Evolutionary conservation across 2,797 vertebrate species (phyloP), one percentile per base, ranked within the genome.

Genomic region (Agapornis canus): DNA sequence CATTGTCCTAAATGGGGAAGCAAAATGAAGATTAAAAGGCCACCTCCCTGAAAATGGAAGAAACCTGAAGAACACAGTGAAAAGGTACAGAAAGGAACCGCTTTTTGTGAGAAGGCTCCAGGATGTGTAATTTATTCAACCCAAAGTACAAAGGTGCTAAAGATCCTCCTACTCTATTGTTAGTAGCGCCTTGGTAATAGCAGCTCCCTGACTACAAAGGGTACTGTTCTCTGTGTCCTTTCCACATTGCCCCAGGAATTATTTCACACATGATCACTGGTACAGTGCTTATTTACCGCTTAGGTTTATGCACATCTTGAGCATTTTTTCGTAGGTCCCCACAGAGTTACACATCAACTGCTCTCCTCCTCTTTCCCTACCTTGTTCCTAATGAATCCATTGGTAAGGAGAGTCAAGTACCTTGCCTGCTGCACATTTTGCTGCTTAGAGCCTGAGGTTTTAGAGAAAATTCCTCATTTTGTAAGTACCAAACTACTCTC

Each of bases 281-380:
- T 45, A 40, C 26, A 56, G 8, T 13, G 10, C 45, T 59, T 61
- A 79, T 48, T 59, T 61, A 79, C 7, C 19, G 39, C 60, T 48
- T 26, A 31, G 9, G 13, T 23, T 73, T 79, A 39, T 63, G 14
- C 23, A 35, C 1, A 4, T 66, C 60, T 72, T 73, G 31, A 73
- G 22, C 11, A 80, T 25, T 8, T 71, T 10, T 69, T 25, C 32
- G 11, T 43, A 75, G n/a, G 32, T 70, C 22, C 27, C 29, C 29
- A 6, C 1, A 48, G 37, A 82, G 22, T 45, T 52, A 54, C 8
- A 27, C 0, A 0, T 69, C 57, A 59, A 4, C 9, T 32, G 27
- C 47, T 83, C 61, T 70, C 27, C 37, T 64, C 5, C n/a, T 71
- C 10, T 52, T 45, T 73, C 13, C 13, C 26, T 47, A 23, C 18